Evolutionary conservation across 2,888 invertebrate genomes (phyloP).

Genomic region (Glaucopsyche alexis): DNA sequence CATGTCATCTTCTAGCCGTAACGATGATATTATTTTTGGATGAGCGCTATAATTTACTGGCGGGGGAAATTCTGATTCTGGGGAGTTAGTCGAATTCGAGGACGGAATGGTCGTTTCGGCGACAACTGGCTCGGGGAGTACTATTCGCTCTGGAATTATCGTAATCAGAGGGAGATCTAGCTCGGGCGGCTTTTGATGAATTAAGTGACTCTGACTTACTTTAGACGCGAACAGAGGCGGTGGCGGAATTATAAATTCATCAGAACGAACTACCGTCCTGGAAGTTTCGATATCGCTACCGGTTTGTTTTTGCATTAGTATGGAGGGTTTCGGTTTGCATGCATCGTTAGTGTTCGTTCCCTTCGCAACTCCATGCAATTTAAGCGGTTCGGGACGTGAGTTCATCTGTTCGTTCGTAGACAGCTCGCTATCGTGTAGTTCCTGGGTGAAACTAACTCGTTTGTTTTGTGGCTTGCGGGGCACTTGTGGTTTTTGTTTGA

Average conservation of each 20-base stretch:
- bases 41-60: slow-evolving; percentile 71
- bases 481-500: slow-evolving; percentile 71
- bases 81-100: slow-evolving; percentile 64
- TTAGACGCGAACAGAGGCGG: slow-evolving; percentile 72
- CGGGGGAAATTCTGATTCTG: slow-evolving; percentile 68
- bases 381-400: slow-evolving; percentile 53
- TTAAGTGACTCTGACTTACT: slow-evolving; percentile 62
- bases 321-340: slow-evolving; percentile 65
- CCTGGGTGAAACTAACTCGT: slow-evolving; percentile 76
- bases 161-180: slow-evolving; percentile 61
- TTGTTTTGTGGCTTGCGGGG: slow-evolving; percentile 73
- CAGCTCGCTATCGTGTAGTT: slow-evolving; percentile 51
- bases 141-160: slow-evolving; percentile 63
- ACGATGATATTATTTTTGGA: slow-evolving; percentile 49
- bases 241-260: slow-evolving; percentile 74
- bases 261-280: slow-evolving; percentile 61
- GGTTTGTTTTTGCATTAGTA: slow-evolving; percentile 67
- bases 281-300: slow-evolving; percentile 55
- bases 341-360: slow-evolving; percentile 70
- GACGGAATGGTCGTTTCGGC: slow-evolving; percentile 75
- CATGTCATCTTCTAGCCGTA: slow-evolving; percentile 40
- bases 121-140: slow-evolving; percentile 63
- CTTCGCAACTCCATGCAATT: slow-evolving; percentile 55
- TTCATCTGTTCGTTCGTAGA: slow-evolving; percentile 52
- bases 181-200: slow-evolving; percentile 51